Base-by-base conservation (phyloP, 2,113 vertebrate species). In the Perognathus longimembris region DNA sequence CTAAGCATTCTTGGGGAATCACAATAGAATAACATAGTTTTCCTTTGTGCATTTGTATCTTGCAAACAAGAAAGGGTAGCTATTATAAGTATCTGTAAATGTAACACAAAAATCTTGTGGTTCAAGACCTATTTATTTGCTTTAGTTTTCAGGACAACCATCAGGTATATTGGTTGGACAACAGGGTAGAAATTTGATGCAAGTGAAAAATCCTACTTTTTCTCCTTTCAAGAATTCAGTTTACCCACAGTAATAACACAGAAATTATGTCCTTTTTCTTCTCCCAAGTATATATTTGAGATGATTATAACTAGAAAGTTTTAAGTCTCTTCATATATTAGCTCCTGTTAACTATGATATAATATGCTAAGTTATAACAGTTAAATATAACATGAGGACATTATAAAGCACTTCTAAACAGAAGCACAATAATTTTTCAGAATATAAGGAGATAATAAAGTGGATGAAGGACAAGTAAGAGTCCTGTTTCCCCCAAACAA, bases 91-190 rank as follows among this genome's bases (percentile, higher is more conserved):
- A 42, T 92, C 21, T 73, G 50, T 54, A 54, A 12, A 54, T 17
- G 50, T 54, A 54, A 54, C 78, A 88, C 90, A 42, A 12, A 3
- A 83, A 94, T n/a, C 73, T 81, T 6, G 28, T 42, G 18, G 22
- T 89, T 73, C 8, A 61, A 79, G 12, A 66, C 40, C 24, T 57
- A 57, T 63, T 89, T 93, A 89, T 90, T 81, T 80, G 79, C 61
- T 74, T 20, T 61, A 87, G 61, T 92, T 95, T 94, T 94, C 80
- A 96, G 88, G 10, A 88, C 42, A 83, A 90, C 45, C 69, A 83
- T 79, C 50, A 94, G 38, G 26, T 59, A 78, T 22, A 73, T 6
- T 57, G 30, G 28, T 28, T 87, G 21, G 75, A 89, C 30, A 74
- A 73, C 7, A 86, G 45, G n/a, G 57, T 59, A 54, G 17, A 93